Evolutionary conservation across 53 echinoderm and acorn worm genomes (phyloP), one percentile per base, ranked within the genome.

Genomic region (Holothuria leucospilota): DNA sequence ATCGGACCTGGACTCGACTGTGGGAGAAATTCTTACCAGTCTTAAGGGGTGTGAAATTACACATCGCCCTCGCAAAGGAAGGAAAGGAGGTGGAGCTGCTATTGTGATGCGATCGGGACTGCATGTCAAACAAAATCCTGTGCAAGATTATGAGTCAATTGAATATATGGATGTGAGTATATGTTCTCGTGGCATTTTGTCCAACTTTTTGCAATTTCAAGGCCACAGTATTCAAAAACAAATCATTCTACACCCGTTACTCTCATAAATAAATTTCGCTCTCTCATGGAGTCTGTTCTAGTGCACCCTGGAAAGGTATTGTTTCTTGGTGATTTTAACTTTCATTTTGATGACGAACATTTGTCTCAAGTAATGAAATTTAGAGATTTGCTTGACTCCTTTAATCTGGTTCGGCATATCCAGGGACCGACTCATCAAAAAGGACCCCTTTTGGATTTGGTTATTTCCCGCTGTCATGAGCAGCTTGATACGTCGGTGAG

Each of bases 401-500:
- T 64, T 6, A 64, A 64, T 6, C 20, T 64, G 20, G 64, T 64
- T 27, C 64, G 8, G 28, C 64, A 6, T 27, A 11, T 64, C 8
- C 23, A 64, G 5, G 24, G 5, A 64, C 28, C 64, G 8, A 64
- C 64, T 16, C 64, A 64, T 27, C 64, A 9, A 4, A 64, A 27
- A 64, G 64, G 64, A 3, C 24, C 1, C 28, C 13, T 64, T 23
- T 27, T 64, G 5, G 13, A 64, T 16, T 30, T 71, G 39, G 39
- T 75, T 41, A 41, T 75, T 51, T 10, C 74, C 40, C 74, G 74
- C 74, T 74, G 41, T 20, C 5, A 40, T 49, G 74, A 75, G 20
- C 49, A 13, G 75, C 75, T 75, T 41, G 3, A 49, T 51, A 18
- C 75, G 5, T 75, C 49, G 51, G 75, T 75, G 49, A 13, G 20